Percentiles rank a stretch among this genome's conserved stretches.
These are phyloP conservation scores for Lycodopsis pacificus DNA, from an alignment of 2,797 vertebrate genomes.

Conservation along the genomic window DNA sequence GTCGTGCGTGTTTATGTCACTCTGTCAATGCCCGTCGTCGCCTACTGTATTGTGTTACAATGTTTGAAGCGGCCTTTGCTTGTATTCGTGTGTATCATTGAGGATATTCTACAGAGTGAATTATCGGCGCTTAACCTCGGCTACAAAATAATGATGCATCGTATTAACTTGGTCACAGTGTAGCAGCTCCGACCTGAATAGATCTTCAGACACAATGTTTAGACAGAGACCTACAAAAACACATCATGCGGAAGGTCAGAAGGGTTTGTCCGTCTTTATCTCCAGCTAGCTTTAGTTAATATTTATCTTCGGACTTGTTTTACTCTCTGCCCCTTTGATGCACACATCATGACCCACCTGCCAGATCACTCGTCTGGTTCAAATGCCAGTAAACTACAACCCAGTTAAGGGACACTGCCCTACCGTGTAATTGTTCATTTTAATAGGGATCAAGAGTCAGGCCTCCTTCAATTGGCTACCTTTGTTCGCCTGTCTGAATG, in stretches of 20 bases:
- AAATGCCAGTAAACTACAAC: slow-evolving; percentile 44
- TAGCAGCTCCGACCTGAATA: not conserved
- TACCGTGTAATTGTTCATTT: slow-evolving; percentile 52
- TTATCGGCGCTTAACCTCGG: not conserved
- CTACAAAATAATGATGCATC: slow-evolving; percentile 7
- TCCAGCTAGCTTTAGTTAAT: slow-evolving; percentile 39
- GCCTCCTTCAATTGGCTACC: slow-evolving; percentile 34
- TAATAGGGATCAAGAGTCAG: slow-evolving; percentile 54
- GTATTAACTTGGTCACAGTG: not conserved
- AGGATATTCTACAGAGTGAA: not conserved
- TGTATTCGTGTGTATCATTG: not conserved
- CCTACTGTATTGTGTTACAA: not conserved
- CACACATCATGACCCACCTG: slow-evolving; percentile 14
- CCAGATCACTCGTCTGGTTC: slow-evolving; percentile 40
- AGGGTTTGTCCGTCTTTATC: slow-evolving; percentile 16
- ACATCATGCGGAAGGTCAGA: slow-evolving; percentile 25
- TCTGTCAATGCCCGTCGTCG: slow-evolving; percentile 1
- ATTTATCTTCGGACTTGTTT: slow-evolving; percentile 42
- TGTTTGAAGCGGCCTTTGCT: not conserved
- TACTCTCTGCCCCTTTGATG: slow-evolving; percentile 16
- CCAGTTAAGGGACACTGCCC: slow-evolving; percentile 30
- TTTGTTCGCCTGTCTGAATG: slow-evolving; percentile 26
- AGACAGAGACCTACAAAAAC: slow-evolving; percentile 26
- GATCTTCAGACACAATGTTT: slow-evolving; percentile 1
- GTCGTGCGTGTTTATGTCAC: slow-evolving; percentile 10